Base-by-base conservation (phyloP, 2,113 vertebrate genomes). In the Esox niger region DNA sequence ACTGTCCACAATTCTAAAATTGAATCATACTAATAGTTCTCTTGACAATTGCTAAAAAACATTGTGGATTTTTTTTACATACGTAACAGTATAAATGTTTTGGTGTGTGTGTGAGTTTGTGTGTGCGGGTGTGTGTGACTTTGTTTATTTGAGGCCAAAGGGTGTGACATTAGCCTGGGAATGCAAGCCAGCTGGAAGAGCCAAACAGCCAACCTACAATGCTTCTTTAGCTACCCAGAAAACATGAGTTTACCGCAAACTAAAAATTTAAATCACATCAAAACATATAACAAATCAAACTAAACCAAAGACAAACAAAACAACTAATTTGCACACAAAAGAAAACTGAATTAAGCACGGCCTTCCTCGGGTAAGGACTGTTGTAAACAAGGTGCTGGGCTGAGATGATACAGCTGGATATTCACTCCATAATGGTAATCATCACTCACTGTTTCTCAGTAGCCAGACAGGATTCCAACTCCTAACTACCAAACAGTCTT, bases 341-440 rank as follows among this genome's bases (percentile, higher is more conserved):
- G 79, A 67, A 66, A 79, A 71, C 64, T 13, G 75, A 78, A 84
- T 76, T 73, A 76, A 79, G 79, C 64, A 33, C 20, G 43, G 79
- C 62, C 70, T 5, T 82, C 75, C 76, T 60, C 75, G 47, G 72
- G 49, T 74, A 79, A 79, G 73, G 67, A 70, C 69, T 86, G 63
- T 52, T 76, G 86, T 91, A 91, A 91, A 91, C 88, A 90, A 86
- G 73, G 61, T 73, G 76, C 79, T 29, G 52, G 60, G 87, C 82
- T 89, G 87, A 87, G 84, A 90, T 76, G 87, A 90, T 87, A 85
- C 88, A 90, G 84, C 89, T 92, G 89, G 80, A 76, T 84, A 79
- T 82, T 69, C 73, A 81, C 82, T 86, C 57, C 7, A 66, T 73
- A 56, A 47, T 43, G 74, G 85, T 89, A 87, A 85, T 87, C 85